Percentiles rank a stretch among this genome's conserved stretches.
Evolutionary conservation across 2,113 vertebrate species (phyloP).

Genomic region (Colaptes auratus): DNA sequence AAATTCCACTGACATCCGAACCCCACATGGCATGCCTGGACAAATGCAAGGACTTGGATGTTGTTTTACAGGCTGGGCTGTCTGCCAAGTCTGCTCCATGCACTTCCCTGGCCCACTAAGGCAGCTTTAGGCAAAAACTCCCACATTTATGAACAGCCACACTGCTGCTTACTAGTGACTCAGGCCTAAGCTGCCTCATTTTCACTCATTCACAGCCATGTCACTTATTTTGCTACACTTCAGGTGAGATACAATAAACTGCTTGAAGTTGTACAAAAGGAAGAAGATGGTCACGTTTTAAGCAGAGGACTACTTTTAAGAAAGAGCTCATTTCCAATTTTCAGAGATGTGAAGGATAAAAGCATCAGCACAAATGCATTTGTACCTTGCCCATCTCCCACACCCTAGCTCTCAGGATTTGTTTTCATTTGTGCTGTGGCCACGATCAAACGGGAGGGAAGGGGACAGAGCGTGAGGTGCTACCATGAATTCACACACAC

Average conservation of each 20-base stretch:
- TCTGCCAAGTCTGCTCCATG: slow-evolving; percentile 77
- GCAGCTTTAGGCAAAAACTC: slow-evolving; percentile 77
- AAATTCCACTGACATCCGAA: slow-evolving; percentile 88
- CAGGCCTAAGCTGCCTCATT: slow-evolving; percentile 32
- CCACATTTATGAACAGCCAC: slow-evolving; percentile 70
- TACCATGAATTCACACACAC: background rate
- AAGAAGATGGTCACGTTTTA: accelerated
- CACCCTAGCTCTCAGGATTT: background rate
- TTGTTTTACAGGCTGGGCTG: slow-evolving; percentile 76
- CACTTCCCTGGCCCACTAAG: slow-evolving; percentile 77
- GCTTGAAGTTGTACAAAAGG: background rate
- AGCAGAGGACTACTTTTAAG: background rate
- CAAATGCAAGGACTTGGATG: slow-evolving; percentile 81
- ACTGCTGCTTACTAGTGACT: slow-evolving; percentile 59
- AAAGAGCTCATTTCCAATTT: background rate
- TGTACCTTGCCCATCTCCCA: background rate
- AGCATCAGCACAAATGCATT: background rate
- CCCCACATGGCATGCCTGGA: slow-evolving; percentile 85
- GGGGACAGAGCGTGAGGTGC: background rate
- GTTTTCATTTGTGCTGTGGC: background rate
- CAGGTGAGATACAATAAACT: background rate
- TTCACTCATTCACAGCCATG: slow-evolving; percentile 33
- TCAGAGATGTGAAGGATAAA: background rate
- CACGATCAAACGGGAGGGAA: background rate
- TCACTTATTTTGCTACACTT: background rate